Evolutionary conservation across 2,888 invertebrate genomes (phyloP), one percentile per base, ranked within the genome.

Genomic region (Plagiodera versicolora): DNA sequence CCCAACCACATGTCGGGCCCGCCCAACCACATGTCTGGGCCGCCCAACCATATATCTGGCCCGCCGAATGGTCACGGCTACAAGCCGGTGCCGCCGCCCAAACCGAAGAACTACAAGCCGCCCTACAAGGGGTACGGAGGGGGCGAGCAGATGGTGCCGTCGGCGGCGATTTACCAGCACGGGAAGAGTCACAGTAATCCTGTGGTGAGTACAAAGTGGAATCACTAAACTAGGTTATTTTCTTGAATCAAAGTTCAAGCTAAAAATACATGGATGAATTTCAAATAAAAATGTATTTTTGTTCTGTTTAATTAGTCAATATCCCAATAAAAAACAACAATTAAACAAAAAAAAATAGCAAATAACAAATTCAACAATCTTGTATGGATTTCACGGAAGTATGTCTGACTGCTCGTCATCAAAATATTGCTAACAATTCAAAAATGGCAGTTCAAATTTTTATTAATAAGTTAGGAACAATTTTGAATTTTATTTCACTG

Each of bases 71-170:
- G 70, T 5, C 73, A 73, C 55, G 68, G 70, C 0, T 94, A 94
- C 81, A 95, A 94, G 79, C 95, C 95, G 0, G 89, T 95, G 56
- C 95, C 95, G 44, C 95, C 95, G 24, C 95, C 95, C 8, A 95
- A 95, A 76, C 95, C 95, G 48, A 94, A 94, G 77, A 94, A 94
- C 80, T 95, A 94, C 79, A 87, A 93, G 46, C 92, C 94, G 35
- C 89, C 90, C 3, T 80, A 80, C 59, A 79, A 77, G 35, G 70
- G 73, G 24, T 71, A 73, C 28, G 64, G 64, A 2, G 44, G 58
- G 0, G 51, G 55, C 1, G 74, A 73, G 11, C 73, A 69, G 8
- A 74, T 76, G 64, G 69, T 77, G 56, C 73, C 75, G 63, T 72
- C 76, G 35, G 75, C 77, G 4, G 67, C 75, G 45, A 68, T 75